Evolutionary conservation across 2,888 invertebrate species (phyloP).

Genomic region (Carterocephalus palaemon): DNA sequence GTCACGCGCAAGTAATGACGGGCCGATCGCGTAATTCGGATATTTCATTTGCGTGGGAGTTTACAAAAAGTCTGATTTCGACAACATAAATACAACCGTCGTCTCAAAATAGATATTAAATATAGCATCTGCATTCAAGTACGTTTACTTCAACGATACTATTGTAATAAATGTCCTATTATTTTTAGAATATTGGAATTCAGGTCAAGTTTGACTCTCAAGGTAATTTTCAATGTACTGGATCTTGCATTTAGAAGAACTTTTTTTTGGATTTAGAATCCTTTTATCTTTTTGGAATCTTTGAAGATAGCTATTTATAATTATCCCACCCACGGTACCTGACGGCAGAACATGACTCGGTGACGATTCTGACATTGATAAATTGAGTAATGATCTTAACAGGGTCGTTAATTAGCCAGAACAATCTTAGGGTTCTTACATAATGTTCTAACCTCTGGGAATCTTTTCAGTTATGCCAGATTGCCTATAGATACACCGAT

Average conservation of each 20-base stretch:
- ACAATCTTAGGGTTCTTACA: too few relatives aligned
- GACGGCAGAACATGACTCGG: too few relatives aligned
- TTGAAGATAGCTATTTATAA: slow-evolving; percentile 12
- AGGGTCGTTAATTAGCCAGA: too few relatives aligned
- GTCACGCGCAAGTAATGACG: slow-evolving; percentile 51
- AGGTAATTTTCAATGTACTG: neutral
- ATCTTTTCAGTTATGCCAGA: too few relatives aligned
- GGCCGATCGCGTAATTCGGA: slow-evolving; percentile 53
- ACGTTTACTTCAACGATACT: slow-evolving; percentile 35
- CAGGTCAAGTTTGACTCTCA: slow-evolving; percentile 40
- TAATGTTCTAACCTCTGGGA: too few relatives aligned
- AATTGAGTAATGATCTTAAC: slow-evolving; percentile 8
- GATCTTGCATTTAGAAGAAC: neutral
- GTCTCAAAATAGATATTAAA: slow-evolving; percentile 56
- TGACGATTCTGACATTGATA: slow-evolving; percentile 6
- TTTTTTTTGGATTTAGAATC: neutral
- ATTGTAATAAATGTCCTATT: slow-evolving; percentile 27
- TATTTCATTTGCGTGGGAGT: slow-evolving; percentile 59
- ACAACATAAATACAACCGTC: slow-evolving; percentile 50
- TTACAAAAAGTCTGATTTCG: slow-evolving; percentile 68
- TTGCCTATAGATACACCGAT: too few relatives aligned
- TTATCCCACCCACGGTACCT: neutral
- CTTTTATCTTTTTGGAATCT: neutral
- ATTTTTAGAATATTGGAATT: slow-evolving; percentile 37
- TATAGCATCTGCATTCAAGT: slow-evolving; percentile 46